phyloP scores from a whole-genome alignment of 1,140 invertebrate species.

The Ptiloglossa arizonensis region DNA sequence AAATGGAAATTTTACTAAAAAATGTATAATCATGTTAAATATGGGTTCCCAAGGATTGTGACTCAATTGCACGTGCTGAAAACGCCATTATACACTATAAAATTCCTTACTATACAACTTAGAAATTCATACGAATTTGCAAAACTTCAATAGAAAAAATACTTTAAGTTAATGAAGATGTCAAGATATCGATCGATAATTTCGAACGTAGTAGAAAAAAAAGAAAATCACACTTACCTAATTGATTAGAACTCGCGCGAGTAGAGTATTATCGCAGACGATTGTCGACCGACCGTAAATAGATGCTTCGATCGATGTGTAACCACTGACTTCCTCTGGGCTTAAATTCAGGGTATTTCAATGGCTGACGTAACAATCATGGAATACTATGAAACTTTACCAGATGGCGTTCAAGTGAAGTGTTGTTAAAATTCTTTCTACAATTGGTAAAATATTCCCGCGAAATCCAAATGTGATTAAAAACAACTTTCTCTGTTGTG shows the following conservation, averaged over 20 bases:
- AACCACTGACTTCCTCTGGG: conserved; percentile 38
- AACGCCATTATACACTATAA: conserved; percentile 9
- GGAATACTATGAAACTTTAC: neutral
- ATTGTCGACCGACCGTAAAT: conserved; percentile 60
- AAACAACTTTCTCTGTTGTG: neutral
- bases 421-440: neutral
- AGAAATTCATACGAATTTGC: neutral
- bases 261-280: conserved; percentile 20
- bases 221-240: conserved; percentile 41
- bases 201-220: neutral
- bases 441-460: conserved; percentile 1
- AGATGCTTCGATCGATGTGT: conserved; percentile 65
- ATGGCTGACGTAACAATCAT: conserved; percentile 63
- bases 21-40: neutral
- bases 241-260: conserved; percentile 22
- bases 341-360: conserved; percentile 57
- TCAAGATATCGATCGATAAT: neutral
- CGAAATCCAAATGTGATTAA: neutral
- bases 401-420: conserved; percentile 31
- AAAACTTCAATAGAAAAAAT: neutral
- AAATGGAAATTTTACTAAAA: neutral
- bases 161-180: no score
- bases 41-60: neutral
- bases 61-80: conserved; percentile 15
- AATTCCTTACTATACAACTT: neutral